These are phyloP conservation scores for Hexactinellida sp. DNA, from an alignment of 37 sponge, comb jelly and placozoan species.

Conservation along the genomic window DNA sequence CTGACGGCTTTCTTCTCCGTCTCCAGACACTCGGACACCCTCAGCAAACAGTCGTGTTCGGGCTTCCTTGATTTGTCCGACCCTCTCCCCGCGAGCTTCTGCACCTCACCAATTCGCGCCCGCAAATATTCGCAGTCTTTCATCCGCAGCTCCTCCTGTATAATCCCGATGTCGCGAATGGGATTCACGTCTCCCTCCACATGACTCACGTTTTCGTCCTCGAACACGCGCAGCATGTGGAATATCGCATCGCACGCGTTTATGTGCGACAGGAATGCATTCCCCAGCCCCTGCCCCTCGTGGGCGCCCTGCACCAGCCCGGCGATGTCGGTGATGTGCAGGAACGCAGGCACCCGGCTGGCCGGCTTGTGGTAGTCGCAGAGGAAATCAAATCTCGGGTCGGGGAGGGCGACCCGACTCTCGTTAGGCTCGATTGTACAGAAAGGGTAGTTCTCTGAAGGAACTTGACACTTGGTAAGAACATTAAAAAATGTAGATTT, in stretches of 20 bases:
- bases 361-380: constrained; percentile 71
- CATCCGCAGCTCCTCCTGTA: constrained; percentile 70
- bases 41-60: constrained; percentile 52
- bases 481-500: constrained; percentile 98
- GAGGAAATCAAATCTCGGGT: constrained; percentile 70
- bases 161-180: constrained; percentile 82
- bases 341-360: constrained; percentile 74
- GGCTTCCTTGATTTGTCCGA: constrained; percentile 68
- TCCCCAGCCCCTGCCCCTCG: constrained; percentile 95
- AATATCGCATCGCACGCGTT: constrained; percentile 90
- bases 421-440: constrained; percentile 98
- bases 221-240: constrained; percentile 80
- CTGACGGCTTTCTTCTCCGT: constrained; percentile 55
- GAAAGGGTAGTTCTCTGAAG: constrained; percentile 98
- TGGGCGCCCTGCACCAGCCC: constrained; percentile 93
- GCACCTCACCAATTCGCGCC: constrained; percentile 16
- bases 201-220: constrained; percentile 92
- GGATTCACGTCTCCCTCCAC: constrained; percentile 95
- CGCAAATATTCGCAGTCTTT: constrained; percentile 37
- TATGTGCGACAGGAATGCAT: constrained; percentile 92
- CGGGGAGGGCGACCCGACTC: constrained; percentile 93
- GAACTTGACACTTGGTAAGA: constrained; percentile 67
- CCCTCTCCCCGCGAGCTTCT: constrained; percentile 62
- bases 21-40: constrained; percentile 23
- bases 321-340: constrained; percentile 88